Base-by-base conservation (phyloP, 1,140 invertebrate genomes). In the Coenobita brevimanus region DNA sequence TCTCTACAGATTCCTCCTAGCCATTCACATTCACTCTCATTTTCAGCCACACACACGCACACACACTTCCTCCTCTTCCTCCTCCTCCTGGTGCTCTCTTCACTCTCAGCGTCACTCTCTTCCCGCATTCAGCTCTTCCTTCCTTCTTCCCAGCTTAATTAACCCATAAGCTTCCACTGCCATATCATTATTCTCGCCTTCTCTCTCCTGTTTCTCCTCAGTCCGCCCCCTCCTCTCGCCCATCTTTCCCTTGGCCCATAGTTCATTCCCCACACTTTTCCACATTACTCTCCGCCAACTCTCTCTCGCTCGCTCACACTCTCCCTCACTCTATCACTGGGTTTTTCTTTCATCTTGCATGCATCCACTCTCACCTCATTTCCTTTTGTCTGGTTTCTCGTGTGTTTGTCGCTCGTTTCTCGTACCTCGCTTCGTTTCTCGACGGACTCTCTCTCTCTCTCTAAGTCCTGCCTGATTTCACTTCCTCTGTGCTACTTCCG, bases 211-310 rank as follows among this genome's bases (percentile, higher is more conserved):
- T 57, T 57, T 24, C 27, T 24, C 46, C 46, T 17, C 6, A 6
- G 6, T 17, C 17, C 46, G 17, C 78, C 6, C 46, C 27, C 78
- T 60, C 46, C 38, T 60, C 46, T 54, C 79, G 10, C 73, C 36
- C 73, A 3, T 80, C 78, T 62, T n/a, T 71, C 81, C 67, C 60
- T 64, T 6, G n/a, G 64, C 64, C n/a, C 33, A 24, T 69, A 27
- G 6, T 69, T 24, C 64, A 69, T 69, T 69, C 64, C n/a, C n/a
- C 4, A n/a, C 64, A n/a, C n/a, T 69, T 69, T 69, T 33, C 64
- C 64, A 69, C 64, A 69, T 69, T 33, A 24, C 64, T 69, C 33
- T 24, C n/a, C 64, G 10, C 64, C 6, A 69, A 24, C 64, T 33
- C n/a, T 13, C 10, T 38, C 64, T 3, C 67, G 13, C 33, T 46